Evolutionary conservation across 2,113 vertebrate genomes (phyloP).

Genomic region (Gobio gobio): DNA sequence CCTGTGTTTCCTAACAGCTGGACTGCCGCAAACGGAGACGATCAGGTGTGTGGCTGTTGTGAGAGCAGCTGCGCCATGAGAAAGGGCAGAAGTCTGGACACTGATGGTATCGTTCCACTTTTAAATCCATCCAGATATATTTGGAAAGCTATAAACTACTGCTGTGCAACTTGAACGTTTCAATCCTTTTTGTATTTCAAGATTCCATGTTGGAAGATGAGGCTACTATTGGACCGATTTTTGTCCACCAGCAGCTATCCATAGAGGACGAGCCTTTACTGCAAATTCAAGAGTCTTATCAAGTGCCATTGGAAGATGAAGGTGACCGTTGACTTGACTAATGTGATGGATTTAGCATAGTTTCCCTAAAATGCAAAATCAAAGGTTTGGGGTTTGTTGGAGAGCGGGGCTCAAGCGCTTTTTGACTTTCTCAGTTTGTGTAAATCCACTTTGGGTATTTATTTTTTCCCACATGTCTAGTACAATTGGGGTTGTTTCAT

Average conservation of each 20-base stretch:
- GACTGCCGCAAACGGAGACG: conserved; percentile 70
- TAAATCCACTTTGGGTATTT: no score
- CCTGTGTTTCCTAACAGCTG: conserved; percentile 63
- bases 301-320: conserved; percentile 27
- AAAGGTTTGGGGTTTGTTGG: no score
- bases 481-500: no score
- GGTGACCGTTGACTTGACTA: neutral
- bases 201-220: conserved; percentile 52
- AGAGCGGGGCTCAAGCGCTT: no score
- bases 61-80: conserved; percentile 59
- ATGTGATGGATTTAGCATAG: no score
- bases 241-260: conserved; percentile 37
- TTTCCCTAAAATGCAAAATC: no score
- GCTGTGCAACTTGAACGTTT: neutral
- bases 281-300: neutral
- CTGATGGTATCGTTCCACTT: neutral
- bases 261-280: conserved; percentile 11
- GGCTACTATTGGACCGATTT: conserved; percentile 56
- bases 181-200: neutral
- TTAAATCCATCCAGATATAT: no score
- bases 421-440: no score
- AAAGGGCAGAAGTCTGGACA: conserved; percentile 50
- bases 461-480: no score
- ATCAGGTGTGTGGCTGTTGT: conserved; percentile 73
- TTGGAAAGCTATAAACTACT: neutral